phyloP scores from a whole-genome alignment of 2,797 vertebrate species.

The Chloroceryle amazona region DNA sequence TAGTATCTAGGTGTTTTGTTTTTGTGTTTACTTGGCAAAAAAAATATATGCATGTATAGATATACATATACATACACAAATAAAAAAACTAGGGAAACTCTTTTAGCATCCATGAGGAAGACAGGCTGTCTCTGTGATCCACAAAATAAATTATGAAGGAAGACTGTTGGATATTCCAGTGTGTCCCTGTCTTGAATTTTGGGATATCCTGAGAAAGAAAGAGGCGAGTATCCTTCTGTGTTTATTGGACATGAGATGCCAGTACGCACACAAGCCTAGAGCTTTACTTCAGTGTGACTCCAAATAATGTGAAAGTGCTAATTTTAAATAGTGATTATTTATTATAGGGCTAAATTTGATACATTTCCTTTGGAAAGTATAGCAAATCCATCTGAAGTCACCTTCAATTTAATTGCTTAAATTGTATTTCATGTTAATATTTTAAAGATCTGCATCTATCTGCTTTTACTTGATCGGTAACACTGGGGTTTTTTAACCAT shows the following conservation, averaged over 20 bases:
- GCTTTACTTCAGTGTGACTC: not conserved
- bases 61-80: rapidly evolving
- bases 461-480: not conserved
- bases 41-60: not conserved
- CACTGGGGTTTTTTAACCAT: not conserved
- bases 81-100: not conserved
- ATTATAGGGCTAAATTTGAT: not conserved
- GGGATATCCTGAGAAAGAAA: not conserved
- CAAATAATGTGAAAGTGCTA: not conserved
- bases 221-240: not conserved
- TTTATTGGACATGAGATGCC: not conserved
- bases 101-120: not conserved
- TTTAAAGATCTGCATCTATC: not conserved
- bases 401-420: not conserved
- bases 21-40: not conserved
- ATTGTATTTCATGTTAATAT: not conserved
- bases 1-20: not conserved
- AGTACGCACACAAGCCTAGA: not conserved
- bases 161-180: not conserved
- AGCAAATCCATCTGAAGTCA: not conserved
- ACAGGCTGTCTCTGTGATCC: not conserved
- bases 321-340: not conserved
- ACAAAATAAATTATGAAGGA: not conserved
- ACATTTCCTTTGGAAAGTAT: not conserved
- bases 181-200: not conserved